phyloP scores from a whole-genome alignment of 2,888 invertebrate species.

The Chamaedrilus cognettii region DNA sequence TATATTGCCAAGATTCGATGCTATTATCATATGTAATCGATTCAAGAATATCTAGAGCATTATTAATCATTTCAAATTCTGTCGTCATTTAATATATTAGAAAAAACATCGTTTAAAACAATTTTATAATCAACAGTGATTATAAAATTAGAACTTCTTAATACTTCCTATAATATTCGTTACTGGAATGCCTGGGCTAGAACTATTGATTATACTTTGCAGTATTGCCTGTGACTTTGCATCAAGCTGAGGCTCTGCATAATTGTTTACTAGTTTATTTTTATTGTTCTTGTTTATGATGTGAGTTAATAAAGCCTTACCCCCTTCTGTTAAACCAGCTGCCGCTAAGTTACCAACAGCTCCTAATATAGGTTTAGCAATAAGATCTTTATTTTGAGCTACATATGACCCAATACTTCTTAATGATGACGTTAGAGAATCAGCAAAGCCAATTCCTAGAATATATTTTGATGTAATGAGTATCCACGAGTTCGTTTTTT shows the following conservation, averaged over 20 bases:
- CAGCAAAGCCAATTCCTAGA: background rate
- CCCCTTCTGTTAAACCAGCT: background rate
- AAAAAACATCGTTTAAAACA: no score
- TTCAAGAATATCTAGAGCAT: background rate
- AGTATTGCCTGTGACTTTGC: background rate
- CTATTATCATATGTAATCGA: background rate
- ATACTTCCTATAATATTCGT: no score
- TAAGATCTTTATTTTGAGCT: background rate
- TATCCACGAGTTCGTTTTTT: no score
- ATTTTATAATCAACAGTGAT: no score
- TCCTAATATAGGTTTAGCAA: background rate
- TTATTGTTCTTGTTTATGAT: background rate
- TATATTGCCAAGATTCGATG: slow-evolving; percentile 3
- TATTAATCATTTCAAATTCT: background rate
- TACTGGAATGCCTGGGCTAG: no score
- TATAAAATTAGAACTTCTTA: background rate
- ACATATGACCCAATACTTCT: background rate
- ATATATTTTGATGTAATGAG: background rate
- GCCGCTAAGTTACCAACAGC: background rate
- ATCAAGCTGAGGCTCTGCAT: background rate
- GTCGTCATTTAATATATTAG: no score
- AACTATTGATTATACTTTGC: background rate
- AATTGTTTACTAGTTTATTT: no score
- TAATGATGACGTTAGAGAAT: no score
- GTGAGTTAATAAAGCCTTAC: background rate